phyloP scores from a whole-genome alignment of 92 coral and sea anemone species.

The Phenganax subtilis region DNA sequence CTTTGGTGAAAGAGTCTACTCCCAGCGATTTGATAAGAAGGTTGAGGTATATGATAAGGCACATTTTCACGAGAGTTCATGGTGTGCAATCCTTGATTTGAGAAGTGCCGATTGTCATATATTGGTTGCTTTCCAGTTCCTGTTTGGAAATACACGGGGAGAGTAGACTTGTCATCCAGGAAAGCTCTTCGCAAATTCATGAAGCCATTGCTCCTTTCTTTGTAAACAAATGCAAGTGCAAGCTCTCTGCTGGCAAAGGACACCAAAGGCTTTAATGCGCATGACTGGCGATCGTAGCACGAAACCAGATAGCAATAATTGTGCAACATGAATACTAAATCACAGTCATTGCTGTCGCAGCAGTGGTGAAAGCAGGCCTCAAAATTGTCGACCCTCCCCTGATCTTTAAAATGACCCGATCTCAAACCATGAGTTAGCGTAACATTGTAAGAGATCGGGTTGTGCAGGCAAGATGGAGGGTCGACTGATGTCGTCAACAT shows the following conservation, averaged over 20 bases:
- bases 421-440: conserved; percentile 98
- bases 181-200: neutral
- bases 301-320: conserved; percentile 79
- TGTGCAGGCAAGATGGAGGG: conserved; percentile 85
- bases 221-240: conserved; percentile 25
- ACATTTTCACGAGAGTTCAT: neutral
- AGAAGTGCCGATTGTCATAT: neutral
- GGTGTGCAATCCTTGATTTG: neutral
- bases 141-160: conserved; percentile 37
- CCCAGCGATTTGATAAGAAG: neutral
- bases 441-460: conserved; percentile 99
- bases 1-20: neutral
- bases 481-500: conserved; percentile 24
- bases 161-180: conserved; percentile 25
- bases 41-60: neutral
- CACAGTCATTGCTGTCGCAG: conserved; percentile 65
- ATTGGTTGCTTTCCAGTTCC: neutral
- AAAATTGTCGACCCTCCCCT: conserved; percentile 99
- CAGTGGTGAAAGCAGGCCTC: conserved; percentile 70
- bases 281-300: conserved; percentile 56
- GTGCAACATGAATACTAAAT: conserved; percentile 80
- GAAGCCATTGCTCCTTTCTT: neutral
- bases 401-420: conserved; percentile 98
- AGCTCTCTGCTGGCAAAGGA: conserved; percentile 6
- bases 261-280: conserved; percentile 36